A percentile compares a stretch with the other conserved stretches of the same genome.
phyloP scores from a whole-genome alignment of 2,113 vertebrate species.

The Vidua macroura region DNA sequence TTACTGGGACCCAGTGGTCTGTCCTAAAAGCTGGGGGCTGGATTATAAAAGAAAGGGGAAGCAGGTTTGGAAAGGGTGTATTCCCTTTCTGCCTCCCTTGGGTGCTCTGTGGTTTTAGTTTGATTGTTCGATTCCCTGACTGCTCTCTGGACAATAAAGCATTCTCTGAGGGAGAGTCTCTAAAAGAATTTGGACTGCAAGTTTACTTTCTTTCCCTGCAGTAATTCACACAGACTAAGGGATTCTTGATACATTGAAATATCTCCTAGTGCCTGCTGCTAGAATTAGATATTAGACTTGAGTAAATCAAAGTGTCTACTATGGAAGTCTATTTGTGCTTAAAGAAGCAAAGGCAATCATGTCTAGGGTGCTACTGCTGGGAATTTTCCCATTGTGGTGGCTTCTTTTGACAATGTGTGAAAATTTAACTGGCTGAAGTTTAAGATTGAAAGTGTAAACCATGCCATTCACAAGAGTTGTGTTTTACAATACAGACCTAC shows the following conservation, averaged over 20 bases:
- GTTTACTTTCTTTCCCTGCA: neutral
- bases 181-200: neutral
- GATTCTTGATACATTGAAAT: neutral
- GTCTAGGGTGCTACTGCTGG: neutral
- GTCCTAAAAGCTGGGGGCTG: neutral
- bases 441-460: conserved; percentile 8
- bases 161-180: neutral
- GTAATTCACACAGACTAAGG: neutral
- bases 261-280: neutral
- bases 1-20: neutral
- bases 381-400: conserved; percentile 12
- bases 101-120: neutral
- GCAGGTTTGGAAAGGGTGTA: neutral
- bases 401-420: conserved; percentile 46
- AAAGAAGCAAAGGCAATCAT: neutral
- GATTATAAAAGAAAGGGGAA: neutral
- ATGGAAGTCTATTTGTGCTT: neutral
- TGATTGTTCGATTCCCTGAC: neutral
- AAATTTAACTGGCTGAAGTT: conserved; percentile 35
- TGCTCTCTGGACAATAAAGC: neutral
- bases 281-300: neutral
- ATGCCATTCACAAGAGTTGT: neutral
- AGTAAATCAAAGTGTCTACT: neutral
- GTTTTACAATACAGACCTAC: conserved; percentile 18
- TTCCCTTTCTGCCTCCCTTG: neutral